Conservation (phyloP, 2,113 vertebrate species). For the Syngnathus floridae region DNA sequence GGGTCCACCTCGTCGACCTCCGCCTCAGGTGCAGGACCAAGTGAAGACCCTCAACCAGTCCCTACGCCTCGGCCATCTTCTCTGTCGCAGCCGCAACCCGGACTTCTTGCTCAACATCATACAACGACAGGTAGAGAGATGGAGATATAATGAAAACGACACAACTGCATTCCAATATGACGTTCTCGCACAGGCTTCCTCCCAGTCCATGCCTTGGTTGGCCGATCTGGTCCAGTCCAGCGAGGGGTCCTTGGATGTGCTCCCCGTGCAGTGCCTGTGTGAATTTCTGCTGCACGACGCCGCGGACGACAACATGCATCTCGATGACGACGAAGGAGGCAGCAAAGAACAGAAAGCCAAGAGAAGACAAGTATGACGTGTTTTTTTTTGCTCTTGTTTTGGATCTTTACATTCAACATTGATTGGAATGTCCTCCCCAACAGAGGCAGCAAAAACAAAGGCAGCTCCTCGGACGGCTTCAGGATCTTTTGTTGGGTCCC, state of each 20-base stretch:
- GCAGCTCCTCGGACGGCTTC: constrained; percentile 88
- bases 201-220: constrained; percentile 98
- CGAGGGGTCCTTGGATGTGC: constrained; percentile 92
- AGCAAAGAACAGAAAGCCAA: constrained; percentile 92
- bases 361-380: constrained; percentile 80
- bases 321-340: constrained; percentile 88
- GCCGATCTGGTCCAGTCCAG: constrained; percentile 97
- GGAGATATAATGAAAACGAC: background rate
- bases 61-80: constrained; percentile 86
- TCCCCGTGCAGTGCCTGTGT: constrained; percentile 95
- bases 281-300: constrained; percentile 96
- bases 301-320: constrained; percentile 75
- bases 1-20: constrained; percentile 89
- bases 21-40: constrained; percentile 87
- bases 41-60: constrained; percentile 93
- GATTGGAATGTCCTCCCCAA: background rate
- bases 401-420: background rate
- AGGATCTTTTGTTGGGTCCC: constrained; percentile 89
- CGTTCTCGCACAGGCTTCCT: constrained; percentile 77
- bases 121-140: constrained; percentile 83
- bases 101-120: constrained; percentile 98
- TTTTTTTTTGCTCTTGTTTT: background rate
- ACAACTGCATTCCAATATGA: background rate
- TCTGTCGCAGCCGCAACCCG: constrained; percentile 90
- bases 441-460: constrained; percentile 95